phyloP scores from a whole-genome alignment of 2,797 vertebrate species.

The Clamator glandarius region DNA sequence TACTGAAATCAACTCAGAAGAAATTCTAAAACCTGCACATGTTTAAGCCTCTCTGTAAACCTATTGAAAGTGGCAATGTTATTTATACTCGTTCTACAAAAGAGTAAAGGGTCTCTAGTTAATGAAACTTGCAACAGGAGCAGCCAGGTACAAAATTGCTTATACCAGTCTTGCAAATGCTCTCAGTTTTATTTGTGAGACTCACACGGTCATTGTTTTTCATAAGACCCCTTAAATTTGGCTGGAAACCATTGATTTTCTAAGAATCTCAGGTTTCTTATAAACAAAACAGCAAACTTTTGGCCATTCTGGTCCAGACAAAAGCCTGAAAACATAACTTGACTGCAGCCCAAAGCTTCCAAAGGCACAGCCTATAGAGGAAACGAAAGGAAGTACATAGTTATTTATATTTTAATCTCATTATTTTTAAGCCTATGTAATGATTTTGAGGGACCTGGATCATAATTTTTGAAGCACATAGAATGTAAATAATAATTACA shows the following conservation, averaged over 20 bases:
- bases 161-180: neutral
- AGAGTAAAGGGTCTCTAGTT: neutral
- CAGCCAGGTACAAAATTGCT: neutral
- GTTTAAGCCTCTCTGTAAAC: neutral
- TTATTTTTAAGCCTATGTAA: neutral
- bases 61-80: neutral
- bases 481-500: neutral
- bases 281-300: constrained; percentile 41
- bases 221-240: neutral
- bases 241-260: constrained; percentile 8
- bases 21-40: neutral
- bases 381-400: neutral
- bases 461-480: neutral
- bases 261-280: constrained; percentile 30
- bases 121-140: neutral
- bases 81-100: neutral
- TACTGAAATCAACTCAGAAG: neutral
- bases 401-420: neutral
- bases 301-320: neutral
- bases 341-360: neutral
- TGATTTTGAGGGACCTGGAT: neutral
- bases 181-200: neutral
- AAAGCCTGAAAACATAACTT: constrained; percentile 15
- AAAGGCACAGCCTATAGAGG: neutral
- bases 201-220: neutral